phyloP scores from a whole-genome alignment of 2,797 vertebrate species.

The Pipistrellus nathusii region DNA sequence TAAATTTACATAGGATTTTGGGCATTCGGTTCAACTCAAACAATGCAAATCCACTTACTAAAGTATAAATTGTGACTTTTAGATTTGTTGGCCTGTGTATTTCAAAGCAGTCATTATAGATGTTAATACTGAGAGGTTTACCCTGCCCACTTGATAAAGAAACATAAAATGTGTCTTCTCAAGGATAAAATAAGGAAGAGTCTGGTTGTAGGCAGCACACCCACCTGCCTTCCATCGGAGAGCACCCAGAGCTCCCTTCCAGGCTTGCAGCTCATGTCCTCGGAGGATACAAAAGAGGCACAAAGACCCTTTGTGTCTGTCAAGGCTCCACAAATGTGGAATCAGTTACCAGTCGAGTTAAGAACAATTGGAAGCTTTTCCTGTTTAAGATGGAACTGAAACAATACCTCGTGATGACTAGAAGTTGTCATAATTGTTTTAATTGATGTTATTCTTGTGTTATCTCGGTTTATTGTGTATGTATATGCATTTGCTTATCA shows the following conservation, averaged over 20 bases:
- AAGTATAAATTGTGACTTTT: not conserved
- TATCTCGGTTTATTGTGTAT: constrained; percentile 87
- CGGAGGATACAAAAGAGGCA: constrained; percentile 84
- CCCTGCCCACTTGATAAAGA: not conserved
- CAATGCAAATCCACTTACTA: not conserved
- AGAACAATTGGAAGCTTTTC: constrained; percentile 88
- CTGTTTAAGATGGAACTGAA: constrained; percentile 86
- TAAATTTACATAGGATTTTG: not conserved
- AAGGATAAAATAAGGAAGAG: not conserved
- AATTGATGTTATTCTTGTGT: constrained; percentile 87
- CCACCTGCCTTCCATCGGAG: constrained; percentile 74
- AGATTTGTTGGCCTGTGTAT: not conserved
- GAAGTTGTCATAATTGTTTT: constrained; percentile 87
- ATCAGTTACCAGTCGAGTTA: constrained; percentile 88
- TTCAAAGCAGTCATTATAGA: not conserved
- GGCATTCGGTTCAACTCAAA: constrained; percentile 6
- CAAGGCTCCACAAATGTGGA: constrained; percentile 85
- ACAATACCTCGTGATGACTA: constrained; percentile 88
- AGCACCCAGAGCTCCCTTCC: constrained; percentile 73
- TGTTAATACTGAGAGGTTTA: not conserved
- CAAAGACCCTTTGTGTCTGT: constrained; percentile 88
- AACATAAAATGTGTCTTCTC: not conserved
- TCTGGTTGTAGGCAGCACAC: constrained; percentile 1
- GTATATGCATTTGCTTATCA: constrained; percentile 85
- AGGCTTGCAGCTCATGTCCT: constrained; percentile 75